A percentile compares a stretch with the other conserved stretches of the same genome.
These are phyloP conservation scores for Chauna torquata DNA, from an alignment of 2,113 vertebrate genomes.

Conservation along the genomic window DNA sequence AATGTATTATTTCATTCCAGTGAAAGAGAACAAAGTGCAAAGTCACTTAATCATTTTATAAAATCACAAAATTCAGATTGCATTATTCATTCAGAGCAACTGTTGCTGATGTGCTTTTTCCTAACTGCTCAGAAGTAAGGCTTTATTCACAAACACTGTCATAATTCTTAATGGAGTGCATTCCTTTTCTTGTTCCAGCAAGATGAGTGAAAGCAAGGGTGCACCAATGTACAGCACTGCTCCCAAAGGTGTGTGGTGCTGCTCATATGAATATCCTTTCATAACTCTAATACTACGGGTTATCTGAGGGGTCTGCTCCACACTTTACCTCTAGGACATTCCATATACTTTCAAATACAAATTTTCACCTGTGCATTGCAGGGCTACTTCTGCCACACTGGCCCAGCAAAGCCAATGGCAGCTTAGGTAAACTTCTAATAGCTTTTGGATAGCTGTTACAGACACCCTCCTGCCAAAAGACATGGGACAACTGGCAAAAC, in stretches of 20 bases:
- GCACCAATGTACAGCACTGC: neutral
- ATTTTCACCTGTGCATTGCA: too few relatives aligned
- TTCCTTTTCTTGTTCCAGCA: neutral
- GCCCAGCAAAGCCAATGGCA: neutral
- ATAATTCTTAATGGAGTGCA: neutral
- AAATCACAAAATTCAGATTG: constrained; percentile 62
- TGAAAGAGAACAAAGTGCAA: constrained; percentile 48
- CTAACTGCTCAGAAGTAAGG: neutral
- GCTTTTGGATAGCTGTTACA: neutral
- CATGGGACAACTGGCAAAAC: neutral
- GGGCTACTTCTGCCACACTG: neutral
- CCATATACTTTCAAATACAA: neutral
- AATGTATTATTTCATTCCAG: constrained; percentile 66
- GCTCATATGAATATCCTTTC: neutral
- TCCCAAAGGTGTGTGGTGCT: neutral
- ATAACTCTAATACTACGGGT: neutral
- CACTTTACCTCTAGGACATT: neutral
- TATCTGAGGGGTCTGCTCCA: neutral
- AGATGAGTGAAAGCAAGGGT: neutral
- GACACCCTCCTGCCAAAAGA: too few relatives aligned
- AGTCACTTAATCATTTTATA: constrained; percentile 58
- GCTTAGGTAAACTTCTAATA: neutral
- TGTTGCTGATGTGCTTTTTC: constrained; percentile 6
- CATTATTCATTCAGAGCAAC: constrained; percentile 49
- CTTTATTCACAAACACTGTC: neutral